Base-by-base conservation (phyloP, 2,797 vertebrate genomes). In the Otolemur crassicaudatus region DNA sequence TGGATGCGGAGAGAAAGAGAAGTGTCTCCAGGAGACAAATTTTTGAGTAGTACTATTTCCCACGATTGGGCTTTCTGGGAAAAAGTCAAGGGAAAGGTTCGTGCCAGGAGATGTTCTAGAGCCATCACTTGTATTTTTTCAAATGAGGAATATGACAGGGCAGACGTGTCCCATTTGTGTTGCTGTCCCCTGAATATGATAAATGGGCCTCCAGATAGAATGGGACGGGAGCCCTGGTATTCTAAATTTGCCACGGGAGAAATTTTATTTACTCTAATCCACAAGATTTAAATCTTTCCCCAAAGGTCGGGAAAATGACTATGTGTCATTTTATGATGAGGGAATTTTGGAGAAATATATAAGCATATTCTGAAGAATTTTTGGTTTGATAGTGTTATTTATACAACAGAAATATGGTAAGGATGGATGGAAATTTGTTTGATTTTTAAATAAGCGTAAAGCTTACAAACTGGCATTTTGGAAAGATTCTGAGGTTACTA, bases 181-280 rank as follows among this genome's bases (percentile, higher is more conserved):
- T 22, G 7, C 5, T 23, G 31, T 10, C 73, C 27, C 61, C n/a
- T 27, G 65, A 63, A 6, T 40, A 4, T 73, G 19, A 12, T 10
- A 22, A 58, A 12, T 29, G 31, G 7, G 4, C 25, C 10, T 31
- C 20, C 13, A 17, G 61, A 14, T 3, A 53, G 43, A 37, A 6
- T 0, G 0, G 31, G 25, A 9, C 49, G 23, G 12, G 31, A 34
- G 16, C 23, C 75, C 25, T 31, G 23, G 17, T 3, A 3, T 14
- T 4, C 4, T 22, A 67, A 3, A 31, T 23, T 37, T 1, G 2
- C 29, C 34, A 1, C 4, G 3, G 22, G 8, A 37, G 0, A 7
- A 9, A 23, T 58, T 46, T 65, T 37, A 10, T 69, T 23, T 83
- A 2, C 16, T 13, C 60, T 34, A 40, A 8, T 7, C 60, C 2